Base-by-base conservation (phyloP, 2,888 invertebrate genomes). In the Drosophila falleni region DNA sequence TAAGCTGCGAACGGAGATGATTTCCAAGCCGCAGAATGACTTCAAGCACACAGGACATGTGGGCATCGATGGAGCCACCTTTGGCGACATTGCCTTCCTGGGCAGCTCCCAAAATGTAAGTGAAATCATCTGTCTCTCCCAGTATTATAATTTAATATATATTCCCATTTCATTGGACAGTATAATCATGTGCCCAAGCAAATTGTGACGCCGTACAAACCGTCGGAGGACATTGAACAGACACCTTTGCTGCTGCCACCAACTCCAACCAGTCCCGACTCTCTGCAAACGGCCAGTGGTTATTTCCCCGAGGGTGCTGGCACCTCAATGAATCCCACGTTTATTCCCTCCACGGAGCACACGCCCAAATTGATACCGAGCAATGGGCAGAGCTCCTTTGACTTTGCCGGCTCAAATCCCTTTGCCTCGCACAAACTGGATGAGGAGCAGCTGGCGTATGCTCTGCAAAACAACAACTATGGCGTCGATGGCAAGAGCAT, bases 41-140 rank as follows among this genome's bases (percentile, higher is more conserved):
- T 95, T 99, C 19, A 97, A 98, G 89, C 99, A 99, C 92, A 99
- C 98, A 0, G 94, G 95, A 0, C 99, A 99, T 92, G 98, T 99
- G 11, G 99, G 99, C 0, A 94, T 98, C 46, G 99, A 99, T 92
- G 99, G 99, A 0, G 98, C 98, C 31, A 97, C 97, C 91, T 99
- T 99, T 92, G 99, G 99, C 2, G 98, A 99, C 92, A 95, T 99
- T 67, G 94, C 95, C 3, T 94, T 95, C 83, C 90, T 95, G 16
- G 92, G 93, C 49, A 93, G 91, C 70, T 90, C 93, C 3, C 93
- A 93, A 80, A 93, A 91, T 81, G 93, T 93, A 90, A 90, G 86
- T 8, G n/a, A 13, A 6, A 1, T 0, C 2, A 3, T 9, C 5
- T 9, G 11, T 2, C 10, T 0, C 23, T 1, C 8, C 5, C 6